phyloP scores from a whole-genome alignment of 2,113 vertebrate species.

The Thermophis baileyi region DNA sequence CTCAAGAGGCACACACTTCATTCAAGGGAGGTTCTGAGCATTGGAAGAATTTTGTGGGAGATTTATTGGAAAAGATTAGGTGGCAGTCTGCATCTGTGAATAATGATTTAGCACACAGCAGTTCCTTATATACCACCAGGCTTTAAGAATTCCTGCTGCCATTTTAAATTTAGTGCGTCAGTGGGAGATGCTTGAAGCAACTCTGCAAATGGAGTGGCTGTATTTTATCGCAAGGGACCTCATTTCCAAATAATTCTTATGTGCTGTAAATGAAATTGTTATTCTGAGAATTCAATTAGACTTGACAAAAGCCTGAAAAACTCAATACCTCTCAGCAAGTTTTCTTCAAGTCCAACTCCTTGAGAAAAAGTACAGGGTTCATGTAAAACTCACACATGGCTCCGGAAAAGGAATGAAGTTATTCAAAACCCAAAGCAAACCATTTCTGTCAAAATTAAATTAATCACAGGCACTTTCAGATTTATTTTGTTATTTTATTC shows the following conservation, averaged over 20 bases:
- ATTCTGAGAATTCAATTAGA: slow-evolving; percentile 24
- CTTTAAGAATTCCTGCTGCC: slow-evolving; percentile 12
- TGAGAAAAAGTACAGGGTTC: slow-evolving; percentile 1
- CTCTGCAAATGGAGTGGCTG: background rate
- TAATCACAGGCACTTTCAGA: background rate
- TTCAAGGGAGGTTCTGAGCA: background rate
- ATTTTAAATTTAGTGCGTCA: background rate
- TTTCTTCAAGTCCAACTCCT: background rate
- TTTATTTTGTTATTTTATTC: background rate
- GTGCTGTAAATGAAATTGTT: slow-evolving; percentile 26
- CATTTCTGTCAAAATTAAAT: slow-evolving; percentile 18
- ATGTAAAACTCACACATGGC: background rate
- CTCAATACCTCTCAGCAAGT: slow-evolving; percentile 16
- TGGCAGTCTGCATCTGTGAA: background rate
- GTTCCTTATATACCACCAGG: background rate
- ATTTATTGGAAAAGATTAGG: slow-evolving; percentile 18
- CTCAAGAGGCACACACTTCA: background rate
- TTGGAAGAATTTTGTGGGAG: background rate
- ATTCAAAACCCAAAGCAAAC: slow-evolving; percentile 13
- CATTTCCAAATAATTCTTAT: slow-evolving; percentile 35
- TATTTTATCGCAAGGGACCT: slow-evolving; percentile 16
- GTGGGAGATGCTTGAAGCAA: background rate
- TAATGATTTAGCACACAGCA: slow-evolving; percentile 13
- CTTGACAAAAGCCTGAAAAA: slow-evolving; percentile 6
- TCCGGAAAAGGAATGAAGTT: slow-evolving; percentile 20